A percentile compares a stretch with the other conserved stretches of the same genome.
Evolutionary conservation across 2,113 vertebrate genomes (phyloP).

Genomic region (Upupa epops): DNA sequence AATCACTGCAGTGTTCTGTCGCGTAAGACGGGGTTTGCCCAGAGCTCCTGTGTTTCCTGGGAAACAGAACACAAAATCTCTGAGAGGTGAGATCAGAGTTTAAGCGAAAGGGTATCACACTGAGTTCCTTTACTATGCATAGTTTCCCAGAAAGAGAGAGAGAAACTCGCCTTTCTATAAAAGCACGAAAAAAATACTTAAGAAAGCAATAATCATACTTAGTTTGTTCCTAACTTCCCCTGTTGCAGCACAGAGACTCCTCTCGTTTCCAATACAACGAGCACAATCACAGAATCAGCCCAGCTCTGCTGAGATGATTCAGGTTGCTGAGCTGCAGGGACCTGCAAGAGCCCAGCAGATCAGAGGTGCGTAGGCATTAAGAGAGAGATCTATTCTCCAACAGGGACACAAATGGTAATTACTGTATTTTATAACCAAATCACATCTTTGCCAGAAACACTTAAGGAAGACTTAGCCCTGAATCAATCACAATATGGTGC

Average conservation of each 20-base stretch:
- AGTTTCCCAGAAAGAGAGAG: fast-evolving
- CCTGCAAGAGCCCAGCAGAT: background rate
- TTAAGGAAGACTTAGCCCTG: background rate
- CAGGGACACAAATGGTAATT: too few relatives aligned
- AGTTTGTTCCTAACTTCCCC: background rate
- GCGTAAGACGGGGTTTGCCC: slow-evolving; percentile 63
- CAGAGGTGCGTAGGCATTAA: background rate
- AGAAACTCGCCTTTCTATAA: background rate
- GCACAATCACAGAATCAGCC: background rate
- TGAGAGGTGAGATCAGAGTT: background rate
- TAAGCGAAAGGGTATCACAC: background rate
- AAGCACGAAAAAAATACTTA: too few relatives aligned
- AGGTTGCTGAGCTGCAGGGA: background rate
- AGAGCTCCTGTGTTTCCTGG: slow-evolving; percentile 76
- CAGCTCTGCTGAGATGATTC: background rate
- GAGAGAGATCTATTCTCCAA: too few relatives aligned
- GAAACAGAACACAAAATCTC: slow-evolving; percentile 65
- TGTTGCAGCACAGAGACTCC: fast-evolving
- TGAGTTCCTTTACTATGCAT: background rate
- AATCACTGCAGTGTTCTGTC: fast-evolving
- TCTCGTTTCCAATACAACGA: background rate
- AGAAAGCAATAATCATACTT: too few relatives aligned
- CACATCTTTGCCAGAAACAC: background rate
- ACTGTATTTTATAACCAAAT: too few relatives aligned
- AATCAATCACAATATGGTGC: background rate